Evolutionary conservation across 2,888 invertebrate genomes (phyloP), one percentile per base, ranked within the genome.

Genomic region (Bembecia ichneumoniformis): DNA sequence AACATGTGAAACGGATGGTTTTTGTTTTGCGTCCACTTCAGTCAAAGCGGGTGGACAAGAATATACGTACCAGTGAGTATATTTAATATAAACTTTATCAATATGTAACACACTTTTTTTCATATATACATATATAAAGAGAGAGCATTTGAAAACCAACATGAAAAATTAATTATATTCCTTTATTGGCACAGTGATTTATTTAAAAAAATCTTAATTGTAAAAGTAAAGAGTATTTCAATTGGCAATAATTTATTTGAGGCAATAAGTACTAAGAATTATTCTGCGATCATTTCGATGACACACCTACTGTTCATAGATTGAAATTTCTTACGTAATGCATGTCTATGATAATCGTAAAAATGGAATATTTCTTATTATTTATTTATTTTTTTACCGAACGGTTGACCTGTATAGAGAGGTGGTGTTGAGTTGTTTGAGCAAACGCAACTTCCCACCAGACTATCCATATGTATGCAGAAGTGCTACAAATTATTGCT

Each of bases 1-100:
- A 68, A 94, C 95, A 35, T 96, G 96, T 81, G 92, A 92, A 75
- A 96, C 96, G 3, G 95, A 96, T 80, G 96, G 96, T 44, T 93
- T 92, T 71, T 96, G 96, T 76, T 96, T 94, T 67, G 94, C 96
- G 3, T 93, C 95, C 50, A 92, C 93, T 54, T 90, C 90, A 55
- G 71, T 90, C 58, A 89, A 90, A 49, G 90, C 91, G 65, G 91
- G 89, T 47, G 77, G 77, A 49, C 86, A 89, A 60, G 89, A 90
- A 59, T 91, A 91, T 72, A 91, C 92, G 50, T 94, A 93, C 88
- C 93, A 96, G 96, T 96, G 91, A 90, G 89, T 81, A 67, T 65
- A 47, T 36, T 49, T 35, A n/a, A 47, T 48, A 28, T 28, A 7
- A 28, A 28, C 9, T 28, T 28, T 28, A 7, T 2, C 28, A 7